Base-by-base conservation (phyloP, 2,888 invertebrate genomes). In the Laothoe populi region DNA sequence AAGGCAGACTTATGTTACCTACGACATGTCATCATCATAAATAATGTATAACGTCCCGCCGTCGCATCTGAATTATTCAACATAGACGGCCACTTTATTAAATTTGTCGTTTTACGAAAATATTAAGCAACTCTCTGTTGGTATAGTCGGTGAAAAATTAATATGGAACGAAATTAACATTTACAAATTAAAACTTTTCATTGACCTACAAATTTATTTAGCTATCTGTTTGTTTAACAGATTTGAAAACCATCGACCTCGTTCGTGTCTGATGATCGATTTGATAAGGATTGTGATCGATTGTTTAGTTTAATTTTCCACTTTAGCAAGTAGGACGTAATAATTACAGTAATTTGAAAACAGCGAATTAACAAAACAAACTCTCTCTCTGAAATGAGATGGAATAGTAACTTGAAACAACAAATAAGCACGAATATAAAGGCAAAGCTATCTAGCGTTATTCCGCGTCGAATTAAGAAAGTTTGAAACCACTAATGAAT, bases 1-100 rank as follows among this genome's bases (percentile, higher is more conserved):
- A 83, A 86, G 84, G 86, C 83, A 86, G 82, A 85, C 82, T 82
- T 84, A 81, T 83, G 84, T 83, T 82, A 81, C 84, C 83, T 82
- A 77, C 83, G 84, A 88, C 90, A 87, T 88, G 85, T 87, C 84
- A 90, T 90, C 87, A 87, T 83, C 86, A 90, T 92, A 91, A 92
- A 92, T 92, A 90, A 92, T 92, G 88, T 90, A 92, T 89, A 81
- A 74, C 79, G 81, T 77, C 75, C 84, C 82, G 74, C 71, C 82
- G 75, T 73, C 75, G 75, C 77, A 78, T 78, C 78, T 92, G 92
- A 90, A 91, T 92, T 80, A 90, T 92, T 90, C 90, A 91, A 85
- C 86, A 83, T 75, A 80, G 81, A 83, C 83, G 85, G 83, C 82
- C 87, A 90, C 86, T 90, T 90, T 91, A 92, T 92, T 91, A 90